Base-by-base conservation (phyloP, 2,113 vertebrate genomes). In the Columba livia region DNA sequence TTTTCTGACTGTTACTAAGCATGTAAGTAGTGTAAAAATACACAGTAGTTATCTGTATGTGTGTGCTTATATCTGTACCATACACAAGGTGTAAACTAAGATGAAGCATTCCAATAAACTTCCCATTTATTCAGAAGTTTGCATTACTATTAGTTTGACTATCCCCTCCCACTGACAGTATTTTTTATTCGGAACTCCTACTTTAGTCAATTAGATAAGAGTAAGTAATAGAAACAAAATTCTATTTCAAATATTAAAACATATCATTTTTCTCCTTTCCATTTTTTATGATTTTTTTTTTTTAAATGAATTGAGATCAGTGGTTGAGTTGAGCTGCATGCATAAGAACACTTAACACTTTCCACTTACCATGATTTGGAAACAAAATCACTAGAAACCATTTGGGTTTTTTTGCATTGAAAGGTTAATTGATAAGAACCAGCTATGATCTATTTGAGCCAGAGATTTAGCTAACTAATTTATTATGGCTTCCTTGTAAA, bases 391-490 rank as follows among this genome's bases (percentile, higher is more conserved):
- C 26, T 53, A 47, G 48, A 95, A 95, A 82, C 29, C 26, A 9
- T 74, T 79, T 87, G 31, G 48, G 31, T 1, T 21, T 88, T 88
- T 90, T 21, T 74, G 32, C 12, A 25, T 50, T 69, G 53, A 47
- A 84, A 94, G 56, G 56, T 83, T 90, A 90, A 92, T 88, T 93
- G 57, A 28, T 57, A 82, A 56, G 50, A 88, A 53, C 58, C 19
- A 72, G 53, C 62, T 87, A 57, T 91, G 91, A 60, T 78, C 38
- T 89, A 17, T 66, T 89, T 86, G 36, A 86, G 77, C 31, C 72
- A 62, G 64, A 95, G 70, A 81, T 87, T 84, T 74, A 84, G 56
- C 56, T 70, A 79, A 69, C 72, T 75, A 51, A 87, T 91, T 91
- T 85, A 56, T 48, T 87, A 74, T 31, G 42, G 15, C 21, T 93